A percentile compares a stretch with the other conserved stretches of the same genome.
Evolutionary conservation across 2,113 vertebrate genomes (phyloP).

Genomic region (Gobiocypris rarus): DNA sequence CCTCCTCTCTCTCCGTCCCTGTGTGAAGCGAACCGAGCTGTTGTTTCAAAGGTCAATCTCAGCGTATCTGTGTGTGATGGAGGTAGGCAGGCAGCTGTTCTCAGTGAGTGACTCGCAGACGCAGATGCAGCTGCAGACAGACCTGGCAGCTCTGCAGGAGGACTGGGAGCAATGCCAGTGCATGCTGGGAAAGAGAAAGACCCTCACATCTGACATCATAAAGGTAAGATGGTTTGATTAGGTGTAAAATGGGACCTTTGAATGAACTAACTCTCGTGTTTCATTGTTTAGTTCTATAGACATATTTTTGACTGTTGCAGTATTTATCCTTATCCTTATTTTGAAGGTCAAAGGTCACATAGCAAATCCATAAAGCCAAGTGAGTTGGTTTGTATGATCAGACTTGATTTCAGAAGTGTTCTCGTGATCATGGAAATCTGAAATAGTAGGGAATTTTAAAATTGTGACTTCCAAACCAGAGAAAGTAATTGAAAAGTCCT

Average conservation of each 20-base stretch:
- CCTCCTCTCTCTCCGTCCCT: neutral
- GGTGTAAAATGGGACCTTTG: neutral
- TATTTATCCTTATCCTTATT: neutral
- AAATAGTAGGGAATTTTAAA: neutral
- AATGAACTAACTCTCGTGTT: neutral
- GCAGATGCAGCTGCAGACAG: slow-evolving; percentile 70
- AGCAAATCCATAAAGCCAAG: neutral
- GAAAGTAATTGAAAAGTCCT: neutral
- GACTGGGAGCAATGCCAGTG: slow-evolving; percentile 77
- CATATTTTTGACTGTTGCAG: neutral
- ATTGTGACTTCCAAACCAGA: neutral
- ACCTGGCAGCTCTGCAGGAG: slow-evolving; percentile 79
- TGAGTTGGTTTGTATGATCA: neutral
- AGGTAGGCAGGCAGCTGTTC: slow-evolving; percentile 80
- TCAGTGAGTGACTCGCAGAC: slow-evolving; percentile 67
- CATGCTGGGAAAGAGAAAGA: slow-evolving; percentile 73
- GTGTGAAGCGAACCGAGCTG: slow-evolving; percentile 78
- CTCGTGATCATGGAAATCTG: neutral
- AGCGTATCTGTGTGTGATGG: slow-evolving; percentile 77
- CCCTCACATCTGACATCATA: slow-evolving; percentile 66
- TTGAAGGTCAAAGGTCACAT: slow-evolving; percentile 20
- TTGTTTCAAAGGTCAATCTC: slow-evolving; percentile 81
- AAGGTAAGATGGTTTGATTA: slow-evolving; percentile 67
- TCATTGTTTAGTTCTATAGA: neutral
- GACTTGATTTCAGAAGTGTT: neutral